These are phyloP conservation scores for Bufotes viridis DNA, from an alignment of 2,797 vertebrate genomes.

Conservation along the genomic window DNA sequence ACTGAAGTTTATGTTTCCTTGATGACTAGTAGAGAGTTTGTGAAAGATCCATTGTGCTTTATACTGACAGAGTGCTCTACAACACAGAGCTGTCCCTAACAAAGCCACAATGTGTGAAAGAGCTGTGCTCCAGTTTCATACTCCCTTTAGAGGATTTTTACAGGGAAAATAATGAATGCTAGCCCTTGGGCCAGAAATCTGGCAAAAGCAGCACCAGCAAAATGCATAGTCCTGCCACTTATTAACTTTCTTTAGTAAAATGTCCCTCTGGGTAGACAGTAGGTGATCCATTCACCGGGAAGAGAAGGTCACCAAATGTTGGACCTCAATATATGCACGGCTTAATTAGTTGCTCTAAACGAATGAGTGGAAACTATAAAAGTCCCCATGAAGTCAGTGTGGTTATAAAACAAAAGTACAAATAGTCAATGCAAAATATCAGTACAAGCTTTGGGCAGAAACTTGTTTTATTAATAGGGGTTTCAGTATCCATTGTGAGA, in stretches of 20 bases:
- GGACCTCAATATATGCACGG: constrained; percentile 62
- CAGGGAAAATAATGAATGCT: constrained; percentile 61
- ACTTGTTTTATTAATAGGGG: not conserved
- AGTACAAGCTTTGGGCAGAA: not conserved
- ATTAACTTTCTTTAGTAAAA: constrained; percentile 60
- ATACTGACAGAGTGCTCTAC: not conserved
- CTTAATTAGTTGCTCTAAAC: constrained; percentile 67
- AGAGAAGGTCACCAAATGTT: constrained; percentile 52
- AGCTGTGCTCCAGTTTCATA: constrained; percentile 48
- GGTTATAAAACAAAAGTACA: constrained; percentile 26
- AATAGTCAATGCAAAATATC: not conserved
- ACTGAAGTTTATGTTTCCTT: not conserved
- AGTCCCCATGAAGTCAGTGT: constrained; percentile 34
- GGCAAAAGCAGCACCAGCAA: constrained; percentile 52
- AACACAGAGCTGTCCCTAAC: constrained; percentile 37
- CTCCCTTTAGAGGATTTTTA: constrained; percentile 58
- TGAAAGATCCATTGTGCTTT: not conserved
- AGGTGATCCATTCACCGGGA: constrained; percentile 63
- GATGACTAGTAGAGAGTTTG: not conserved
- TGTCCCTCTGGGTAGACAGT: constrained; percentile 61
- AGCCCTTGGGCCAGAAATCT: constrained; percentile 59
- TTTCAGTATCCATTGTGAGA: not conserved
- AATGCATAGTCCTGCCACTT: constrained; percentile 62
- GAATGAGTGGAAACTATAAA: constrained; percentile 70
- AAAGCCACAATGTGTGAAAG: constrained; percentile 8